Percentiles rank a stretch among this genome's conserved stretches.
Conservation (phyloP, 1,140 invertebrate species). For the Hycleus cichorii region DNA sequence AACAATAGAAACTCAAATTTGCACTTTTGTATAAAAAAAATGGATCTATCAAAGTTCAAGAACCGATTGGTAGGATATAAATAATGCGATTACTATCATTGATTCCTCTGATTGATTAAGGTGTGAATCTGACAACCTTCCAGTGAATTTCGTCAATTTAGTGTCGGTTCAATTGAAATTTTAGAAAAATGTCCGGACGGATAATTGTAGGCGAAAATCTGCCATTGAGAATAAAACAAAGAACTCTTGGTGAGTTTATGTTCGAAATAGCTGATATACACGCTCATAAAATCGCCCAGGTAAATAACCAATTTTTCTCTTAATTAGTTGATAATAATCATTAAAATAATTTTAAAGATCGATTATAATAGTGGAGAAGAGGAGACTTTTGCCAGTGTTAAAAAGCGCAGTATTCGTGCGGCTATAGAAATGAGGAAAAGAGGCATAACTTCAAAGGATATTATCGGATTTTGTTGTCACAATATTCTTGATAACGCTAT, state of each 20-base stretch:
- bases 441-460: conserved; percentile 42
- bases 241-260: conserved; percentile 16
- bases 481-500: conserved; percentile 45
- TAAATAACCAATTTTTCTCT: conserved; percentile 1
- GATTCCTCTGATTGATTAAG: too few species aligned
- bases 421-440: conserved; percentile 41
- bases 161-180: too few species aligned
- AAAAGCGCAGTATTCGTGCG: conserved; percentile 38
- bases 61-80: too few species aligned
- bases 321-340: not conserved
- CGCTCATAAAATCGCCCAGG: conserved; percentile 18
- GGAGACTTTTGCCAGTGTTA: conserved; percentile 41
- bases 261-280: conserved; percentile 16
- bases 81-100: too few species aligned
- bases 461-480: conserved; percentile 40
- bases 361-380: conserved; percentile 42
- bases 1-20: too few species aligned
- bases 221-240: too few species aligned
- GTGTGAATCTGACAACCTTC: too few species aligned
- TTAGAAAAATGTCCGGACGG: too few species aligned
- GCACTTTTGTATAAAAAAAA: too few species aligned
- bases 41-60: too few species aligned
- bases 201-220: too few species aligned
- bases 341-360: conserved; percentile 37
- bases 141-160: too few species aligned